Conservation (phyloP, 2,797 vertebrate species). For the Ctenopoma kingsleyae region DNA sequence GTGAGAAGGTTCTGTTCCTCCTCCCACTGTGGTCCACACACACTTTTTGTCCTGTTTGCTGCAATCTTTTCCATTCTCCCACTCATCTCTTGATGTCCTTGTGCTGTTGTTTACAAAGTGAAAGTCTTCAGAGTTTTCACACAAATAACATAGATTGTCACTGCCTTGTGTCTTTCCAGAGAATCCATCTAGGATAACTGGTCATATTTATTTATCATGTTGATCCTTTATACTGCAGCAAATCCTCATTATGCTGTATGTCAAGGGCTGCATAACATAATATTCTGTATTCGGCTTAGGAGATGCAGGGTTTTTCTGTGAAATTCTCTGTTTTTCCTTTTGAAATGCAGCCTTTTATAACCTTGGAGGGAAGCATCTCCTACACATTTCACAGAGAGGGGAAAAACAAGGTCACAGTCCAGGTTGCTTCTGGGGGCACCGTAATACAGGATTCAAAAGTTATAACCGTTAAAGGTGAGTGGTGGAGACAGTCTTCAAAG, state of each 20-base stretch:
- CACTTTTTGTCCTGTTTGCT: slow-evolving; percentile 24
- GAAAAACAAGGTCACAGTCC: slow-evolving; percentile 91
- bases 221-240: slow-evolving; percentile 61
- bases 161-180: slow-evolving; percentile 28
- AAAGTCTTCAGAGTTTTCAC: slow-evolving; percentile 39
- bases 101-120: slow-evolving; percentile 29
- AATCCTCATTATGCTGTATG: slow-evolving; percentile 65
- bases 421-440: slow-evolving; percentile 90
- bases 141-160: slow-evolving; percentile 51
- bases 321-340: slow-evolving; percentile 53
- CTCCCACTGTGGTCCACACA: slow-evolving; percentile 19
- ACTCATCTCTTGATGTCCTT: slow-evolving; percentile 22
- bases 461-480: slow-evolving; percentile 92
- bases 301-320: slow-evolving; percentile 33
- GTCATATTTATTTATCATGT: slow-evolving; percentile 65
- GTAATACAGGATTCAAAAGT: slow-evolving; percentile 94
- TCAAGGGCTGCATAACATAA: slow-evolving; percentile 56
- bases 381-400: slow-evolving; percentile 88
- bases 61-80: slow-evolving; percentile 16
- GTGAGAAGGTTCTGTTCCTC: slow-evolving; percentile 76
- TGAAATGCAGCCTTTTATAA: slow-evolving; percentile 92
- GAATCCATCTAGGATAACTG: slow-evolving; percentile 34
- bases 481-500: slow-evolving; percentile 55
- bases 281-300: slow-evolving; percentile 38
- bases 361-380: slow-evolving; percentile 93